These are phyloP conservation scores for Malacoctenus gilli DNA, from an alignment of 2,797 vertebrate genomes.

Conservation along the genomic window DNA sequence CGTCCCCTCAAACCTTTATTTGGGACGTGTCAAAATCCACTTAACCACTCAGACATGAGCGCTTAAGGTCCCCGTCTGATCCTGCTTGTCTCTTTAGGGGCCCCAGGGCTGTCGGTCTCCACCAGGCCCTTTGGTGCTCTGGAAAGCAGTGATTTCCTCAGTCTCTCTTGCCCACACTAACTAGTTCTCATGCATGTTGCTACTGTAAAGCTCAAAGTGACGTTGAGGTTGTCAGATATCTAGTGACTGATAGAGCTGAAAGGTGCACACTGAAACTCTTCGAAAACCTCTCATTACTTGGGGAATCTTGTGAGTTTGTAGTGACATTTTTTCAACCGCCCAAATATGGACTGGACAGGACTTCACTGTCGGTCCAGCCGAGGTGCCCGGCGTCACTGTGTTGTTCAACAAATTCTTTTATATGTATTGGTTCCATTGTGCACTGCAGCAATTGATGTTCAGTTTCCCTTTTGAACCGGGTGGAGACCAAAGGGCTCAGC, in stretches of 20 bases:
- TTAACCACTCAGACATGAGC: slow-evolving; percentile 63
- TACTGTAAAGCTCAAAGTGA: too few relatives aligned
- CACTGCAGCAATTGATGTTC: neutral
- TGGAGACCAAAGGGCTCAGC: slow-evolving; percentile 1
- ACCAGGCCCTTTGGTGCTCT: slow-evolving; percentile 12
- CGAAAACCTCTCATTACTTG: too few relatives aligned
- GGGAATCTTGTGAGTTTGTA: too few relatives aligned
- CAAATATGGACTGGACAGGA: neutral
- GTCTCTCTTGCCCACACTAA: slow-evolving; percentile 11
- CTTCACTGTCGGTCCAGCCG: neutral
- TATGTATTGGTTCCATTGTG: too few relatives aligned
- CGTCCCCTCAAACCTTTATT: slow-evolving; percentile 57
- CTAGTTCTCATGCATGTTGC: too few relatives aligned
- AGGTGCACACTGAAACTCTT: too few relatives aligned
- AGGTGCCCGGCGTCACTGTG: neutral
- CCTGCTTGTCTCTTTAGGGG: slow-evolving; percentile 28
- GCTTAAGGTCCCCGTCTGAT: slow-evolving; percentile 51
- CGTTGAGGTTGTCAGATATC: too few relatives aligned
- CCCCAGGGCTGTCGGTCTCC: slow-evolving; percentile 18
- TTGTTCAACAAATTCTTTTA: neutral
- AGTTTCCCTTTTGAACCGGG: neutral
- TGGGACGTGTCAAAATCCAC: slow-evolving; percentile 70
- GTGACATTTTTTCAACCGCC: too few relatives aligned
- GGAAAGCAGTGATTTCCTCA: too few relatives aligned
- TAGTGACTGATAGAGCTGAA: too few relatives aligned